phyloP scores from a whole-genome alignment of 2,113 vertebrate genomes.

The Numenius arquata region DNA sequence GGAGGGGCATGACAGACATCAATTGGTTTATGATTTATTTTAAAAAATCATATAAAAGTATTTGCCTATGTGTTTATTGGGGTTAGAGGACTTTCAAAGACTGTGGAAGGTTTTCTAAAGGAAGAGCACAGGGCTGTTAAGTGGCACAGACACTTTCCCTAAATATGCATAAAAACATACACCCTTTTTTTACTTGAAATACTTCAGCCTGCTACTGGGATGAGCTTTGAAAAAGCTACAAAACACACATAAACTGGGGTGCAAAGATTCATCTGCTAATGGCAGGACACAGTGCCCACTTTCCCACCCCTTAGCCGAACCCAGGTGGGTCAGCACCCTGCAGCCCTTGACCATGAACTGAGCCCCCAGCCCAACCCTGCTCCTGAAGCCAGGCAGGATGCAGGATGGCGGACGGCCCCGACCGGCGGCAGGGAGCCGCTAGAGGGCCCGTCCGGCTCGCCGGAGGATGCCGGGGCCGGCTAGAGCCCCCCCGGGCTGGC shows the following conservation, averaged over 20 bases:
- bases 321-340: too few relatives aligned
- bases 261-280: background rate
- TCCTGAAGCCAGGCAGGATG: background rate
- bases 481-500: too few relatives aligned
- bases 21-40: background rate
- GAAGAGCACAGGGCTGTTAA: background rate
- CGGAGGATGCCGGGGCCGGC: background rate
- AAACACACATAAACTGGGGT: background rate
- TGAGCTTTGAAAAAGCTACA: background rate
- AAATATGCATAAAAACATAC: background rate
- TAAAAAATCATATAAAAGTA: background rate
- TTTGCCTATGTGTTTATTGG: background rate
- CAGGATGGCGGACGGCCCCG: background rate
- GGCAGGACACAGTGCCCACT: background rate
- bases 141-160: background rate
- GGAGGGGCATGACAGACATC: background rate
- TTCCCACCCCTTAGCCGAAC: background rate
- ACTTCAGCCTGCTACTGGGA: background rate
- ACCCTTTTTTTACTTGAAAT: background rate
- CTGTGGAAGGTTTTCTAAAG: background rate
- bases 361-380: too few relatives aligned
- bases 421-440: background rate
- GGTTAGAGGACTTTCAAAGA: background rate
- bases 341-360: background rate
- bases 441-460: background rate